These are phyloP conservation scores for Neoascia interrupta DNA, from an alignment of 2,888 invertebrate genomes.

Conservation along the genomic window DNA sequence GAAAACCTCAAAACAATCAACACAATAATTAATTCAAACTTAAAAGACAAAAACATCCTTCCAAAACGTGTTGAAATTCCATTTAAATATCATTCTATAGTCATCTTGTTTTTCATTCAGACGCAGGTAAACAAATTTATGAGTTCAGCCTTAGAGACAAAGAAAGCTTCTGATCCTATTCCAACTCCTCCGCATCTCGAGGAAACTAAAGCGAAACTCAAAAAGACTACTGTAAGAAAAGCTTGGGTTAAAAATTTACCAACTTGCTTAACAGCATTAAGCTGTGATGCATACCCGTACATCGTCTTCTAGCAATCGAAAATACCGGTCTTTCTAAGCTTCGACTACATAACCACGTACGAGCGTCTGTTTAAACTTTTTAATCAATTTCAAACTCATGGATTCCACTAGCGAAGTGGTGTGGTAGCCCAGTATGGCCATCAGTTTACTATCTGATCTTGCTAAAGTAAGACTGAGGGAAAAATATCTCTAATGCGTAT, in stretches of 20 bases:
- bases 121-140: background rate
- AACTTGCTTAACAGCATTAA: constrained; percentile 46
- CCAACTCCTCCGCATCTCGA: constrained; percentile 4
- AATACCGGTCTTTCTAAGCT: constrained; percentile 62
- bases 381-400: constrained; percentile 31
- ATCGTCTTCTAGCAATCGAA: constrained; percentile 36
- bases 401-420: constrained; percentile 47
- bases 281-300: background rate
- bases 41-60: background rate
- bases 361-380: constrained; percentile 40
- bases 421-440: constrained; percentile 25
- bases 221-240: background rate
- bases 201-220: constrained; percentile 6
- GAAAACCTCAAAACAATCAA: too few species aligned
- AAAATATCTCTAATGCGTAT: background rate
- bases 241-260: constrained; percentile 4
- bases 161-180: constrained; percentile 18
- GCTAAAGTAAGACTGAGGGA: constrained; percentile 20
- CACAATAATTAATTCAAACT: too few species aligned
- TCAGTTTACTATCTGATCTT: constrained; percentile 54
- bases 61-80: background rate
- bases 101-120: background rate
- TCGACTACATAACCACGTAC: too few species aligned
- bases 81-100: background rate
- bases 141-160: background rate